Evolutionary conservation across 2,888 invertebrate genomes (phyloP), one percentile per base, ranked within the genome.

Genomic region (Syrista parreyssii): DNA sequence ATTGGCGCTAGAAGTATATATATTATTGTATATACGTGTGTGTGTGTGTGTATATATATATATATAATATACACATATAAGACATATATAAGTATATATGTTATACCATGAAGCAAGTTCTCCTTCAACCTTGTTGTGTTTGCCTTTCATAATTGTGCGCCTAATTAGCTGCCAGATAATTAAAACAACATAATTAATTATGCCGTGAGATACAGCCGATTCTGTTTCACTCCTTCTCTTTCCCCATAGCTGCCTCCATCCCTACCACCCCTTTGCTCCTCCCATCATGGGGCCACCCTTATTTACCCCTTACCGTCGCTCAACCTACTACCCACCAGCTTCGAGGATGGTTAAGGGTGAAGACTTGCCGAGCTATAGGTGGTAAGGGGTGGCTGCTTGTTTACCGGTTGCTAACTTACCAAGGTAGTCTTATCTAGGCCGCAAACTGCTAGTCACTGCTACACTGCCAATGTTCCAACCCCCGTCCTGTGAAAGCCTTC

Each of bases 171-270:
- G 85, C 85, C 86, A 81, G 86, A 86, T 87, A 87, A 86, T 87
- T 85, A 86, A 87, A 86, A 86, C 86, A 86, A 86, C 85, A 86
- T 86, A 86, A 87, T 87, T 87, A 87, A 87, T 86, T 87, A 86
- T 86, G 82, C 83, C 82, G 76, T 69, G 79, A 80, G 75, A 34
- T 71, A 76, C 75, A 73, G 78, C 76, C 36, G 72, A 73, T 79
- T 78, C 79, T 79, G 72, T 71, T 73, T 55, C 23, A 6, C 55
- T 55, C 55, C 23, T 23, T 23, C 55, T 55, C 40, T 40, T 40
- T 40, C 15, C 6, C 6, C 6, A 0, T 55, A 55, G 23, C 55
- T 55, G 55, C 55, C 55, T 2, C 0, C 23, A 1, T 23, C 55
- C 55, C 55, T 55, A 9, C 55, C 55, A 9, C 23, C 55, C 23